Conservation (phyloP, 2,888 invertebrate genomes). For the Hanleya hanleyi region DNA sequence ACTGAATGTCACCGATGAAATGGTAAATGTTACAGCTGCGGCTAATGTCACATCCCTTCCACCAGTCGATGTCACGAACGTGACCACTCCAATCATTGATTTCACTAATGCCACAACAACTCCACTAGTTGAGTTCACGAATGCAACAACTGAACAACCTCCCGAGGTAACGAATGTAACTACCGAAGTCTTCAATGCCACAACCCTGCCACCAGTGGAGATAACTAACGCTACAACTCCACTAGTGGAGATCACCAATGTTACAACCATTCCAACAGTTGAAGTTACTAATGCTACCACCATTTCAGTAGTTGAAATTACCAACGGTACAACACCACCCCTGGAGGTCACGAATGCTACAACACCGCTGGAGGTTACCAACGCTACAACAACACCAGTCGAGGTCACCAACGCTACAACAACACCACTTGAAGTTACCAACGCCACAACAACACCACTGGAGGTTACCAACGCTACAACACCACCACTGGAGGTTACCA, state of each 20-base stretch:
- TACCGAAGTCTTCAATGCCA: background rate
- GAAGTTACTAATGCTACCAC: background rate
- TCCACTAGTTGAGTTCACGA: background rate
- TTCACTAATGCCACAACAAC: background rate
- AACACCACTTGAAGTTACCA: background rate
- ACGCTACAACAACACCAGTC: background rate
- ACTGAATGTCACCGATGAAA: too few species aligned
- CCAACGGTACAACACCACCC: background rate
- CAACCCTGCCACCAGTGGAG: background rate
- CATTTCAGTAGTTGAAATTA: background rate
- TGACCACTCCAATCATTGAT: background rate
- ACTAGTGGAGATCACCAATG: background rate
- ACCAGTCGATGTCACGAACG: too few species aligned
- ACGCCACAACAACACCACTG: too few species aligned
- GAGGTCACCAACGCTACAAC: background rate
- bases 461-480: too few species aligned
- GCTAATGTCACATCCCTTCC: too few species aligned
- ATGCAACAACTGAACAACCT: conserved; percentile 1
- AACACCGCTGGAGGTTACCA: background rate
- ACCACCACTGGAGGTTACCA: background rate
- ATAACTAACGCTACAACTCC: background rate
- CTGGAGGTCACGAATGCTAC: background rate
- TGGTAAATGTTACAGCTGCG: too few species aligned
- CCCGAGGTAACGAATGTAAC: background rate
- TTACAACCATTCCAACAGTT: background rate